phyloP scores from a whole-genome alignment of 2,888 invertebrate species.

The Euplagia quadripunctaria region DNA sequence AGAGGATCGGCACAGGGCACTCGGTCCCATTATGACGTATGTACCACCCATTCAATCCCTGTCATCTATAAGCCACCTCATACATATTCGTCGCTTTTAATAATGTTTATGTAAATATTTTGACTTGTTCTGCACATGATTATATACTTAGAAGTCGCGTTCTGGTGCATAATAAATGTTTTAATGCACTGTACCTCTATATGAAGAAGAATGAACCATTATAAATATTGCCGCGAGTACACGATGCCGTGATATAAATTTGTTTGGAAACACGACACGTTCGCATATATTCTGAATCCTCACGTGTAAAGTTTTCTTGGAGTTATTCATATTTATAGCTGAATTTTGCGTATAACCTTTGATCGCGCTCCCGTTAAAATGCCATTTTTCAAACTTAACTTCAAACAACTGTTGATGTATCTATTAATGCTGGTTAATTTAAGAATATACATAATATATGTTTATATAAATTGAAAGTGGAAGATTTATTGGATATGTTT shows the following conservation, averaged over 20 bases:
- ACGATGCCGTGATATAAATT: constrained; percentile 58
- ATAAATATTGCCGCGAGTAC: constrained; percentile 45
- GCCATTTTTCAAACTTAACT: constrained; percentile 44
- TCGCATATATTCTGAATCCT: constrained; percentile 67
- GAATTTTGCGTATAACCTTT: constrained; percentile 50
- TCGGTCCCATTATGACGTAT: constrained; percentile 41
- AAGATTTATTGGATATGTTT: constrained; percentile 10
- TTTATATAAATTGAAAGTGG: constrained; percentile 4
- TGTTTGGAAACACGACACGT: constrained; percentile 56
- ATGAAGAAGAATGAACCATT: constrained; percentile 48
- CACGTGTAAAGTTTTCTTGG: constrained; percentile 59
- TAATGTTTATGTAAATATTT: constrained; percentile 67
- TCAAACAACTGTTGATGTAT: constrained; percentile 43
- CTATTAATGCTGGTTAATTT: constrained; percentile 37
- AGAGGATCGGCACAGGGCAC: constrained; percentile 33
- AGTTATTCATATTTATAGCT: constrained; percentile 59
- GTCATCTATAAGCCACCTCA: constrained; percentile 56
- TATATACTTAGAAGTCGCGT: constrained; percentile 21
- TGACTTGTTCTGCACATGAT: constrained; percentile 48
- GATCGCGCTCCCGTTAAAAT: constrained; percentile 50
- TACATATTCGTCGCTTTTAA: constrained; percentile 67
- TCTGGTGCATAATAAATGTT: constrained; percentile 39
- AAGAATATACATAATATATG: constrained; percentile 25
- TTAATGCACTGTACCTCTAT: constrained; percentile 30
- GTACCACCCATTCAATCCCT: constrained; percentile 39